Evolutionary conservation across 1,140 invertebrate species (phyloP).

Genomic region (Cydia strobilella): DNA sequence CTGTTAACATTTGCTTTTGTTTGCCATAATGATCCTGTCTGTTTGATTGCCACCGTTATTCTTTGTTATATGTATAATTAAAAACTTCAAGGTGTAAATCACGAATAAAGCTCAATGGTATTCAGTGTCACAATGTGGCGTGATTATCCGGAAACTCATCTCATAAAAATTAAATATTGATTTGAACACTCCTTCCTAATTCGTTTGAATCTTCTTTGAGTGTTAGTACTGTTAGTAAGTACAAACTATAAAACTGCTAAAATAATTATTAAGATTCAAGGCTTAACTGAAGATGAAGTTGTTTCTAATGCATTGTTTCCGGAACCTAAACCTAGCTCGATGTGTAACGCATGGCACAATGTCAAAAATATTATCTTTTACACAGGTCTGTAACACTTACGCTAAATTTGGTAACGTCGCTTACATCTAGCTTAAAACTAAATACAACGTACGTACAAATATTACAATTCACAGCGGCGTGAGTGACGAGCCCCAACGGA

Average conservation of each 20-base stretch:
- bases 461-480: conserved; percentile 58
- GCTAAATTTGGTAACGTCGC: conserved; percentile 51
- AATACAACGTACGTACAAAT: conserved; percentile 48
- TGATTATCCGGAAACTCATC: background rate
- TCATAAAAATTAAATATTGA: background rate
- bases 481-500: conserved; percentile 17
- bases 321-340: conserved; percentile 25
- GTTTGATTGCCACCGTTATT: too few relatives aligned
- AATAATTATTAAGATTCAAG: background rate
- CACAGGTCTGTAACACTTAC: conserved; percentile 60
- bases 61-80: too few relatives aligned
- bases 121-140: background rate
- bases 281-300: background rate
- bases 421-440: conserved; percentile 40
- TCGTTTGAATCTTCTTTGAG: background rate
- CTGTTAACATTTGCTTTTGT: too few relatives aligned
- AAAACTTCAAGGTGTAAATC: background rate
- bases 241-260: background rate
- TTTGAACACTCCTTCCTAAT: background rate
- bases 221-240: background rate
- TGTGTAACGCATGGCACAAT: conserved; percentile 24
- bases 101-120: background rate
- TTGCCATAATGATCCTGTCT: too few relatives aligned
- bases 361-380: conserved; percentile 51
- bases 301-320: background rate